Evolutionary conservation across 2,113 vertebrate species (phyloP).

Genomic region (Aleadryas rufinucha): DNA sequence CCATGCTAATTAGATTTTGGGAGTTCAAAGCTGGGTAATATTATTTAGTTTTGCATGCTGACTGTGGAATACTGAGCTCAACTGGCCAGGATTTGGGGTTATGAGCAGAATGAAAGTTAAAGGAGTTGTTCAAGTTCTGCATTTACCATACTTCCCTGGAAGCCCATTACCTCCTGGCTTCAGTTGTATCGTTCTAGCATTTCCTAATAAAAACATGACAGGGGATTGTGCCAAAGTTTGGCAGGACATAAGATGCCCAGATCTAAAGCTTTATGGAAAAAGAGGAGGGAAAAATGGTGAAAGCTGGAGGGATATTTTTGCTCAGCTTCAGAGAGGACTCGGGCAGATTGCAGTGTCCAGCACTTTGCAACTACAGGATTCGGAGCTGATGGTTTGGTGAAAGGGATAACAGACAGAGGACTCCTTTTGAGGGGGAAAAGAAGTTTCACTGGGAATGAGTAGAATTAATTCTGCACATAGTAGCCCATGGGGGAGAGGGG

Average conservation of each 20-base stretch:
- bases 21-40: background rate
- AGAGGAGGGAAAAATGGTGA: background rate
- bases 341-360: background rate
- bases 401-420: background rate
- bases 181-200: background rate
- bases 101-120: background rate
- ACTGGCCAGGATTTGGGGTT: background rate
- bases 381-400: background rate
- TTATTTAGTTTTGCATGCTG: background rate
- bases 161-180: background rate
- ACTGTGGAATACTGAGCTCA: background rate
- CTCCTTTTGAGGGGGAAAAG: background rate
- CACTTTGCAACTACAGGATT: background rate
- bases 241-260: background rate
- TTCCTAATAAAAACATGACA: conserved; percentile 2
- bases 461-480: conserved; percentile 34
- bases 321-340: background rate
- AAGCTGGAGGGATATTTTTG: background rate
- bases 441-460: background rate
- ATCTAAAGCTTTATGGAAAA: background rate
- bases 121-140: background rate
- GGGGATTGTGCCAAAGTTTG: background rate
- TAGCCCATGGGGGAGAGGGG: background rate
- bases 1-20: background rate
- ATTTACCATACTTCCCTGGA: background rate